Base-by-base conservation (phyloP, 2,888 invertebrate genomes). In the Leptinotarsa rubiginosa region DNA sequence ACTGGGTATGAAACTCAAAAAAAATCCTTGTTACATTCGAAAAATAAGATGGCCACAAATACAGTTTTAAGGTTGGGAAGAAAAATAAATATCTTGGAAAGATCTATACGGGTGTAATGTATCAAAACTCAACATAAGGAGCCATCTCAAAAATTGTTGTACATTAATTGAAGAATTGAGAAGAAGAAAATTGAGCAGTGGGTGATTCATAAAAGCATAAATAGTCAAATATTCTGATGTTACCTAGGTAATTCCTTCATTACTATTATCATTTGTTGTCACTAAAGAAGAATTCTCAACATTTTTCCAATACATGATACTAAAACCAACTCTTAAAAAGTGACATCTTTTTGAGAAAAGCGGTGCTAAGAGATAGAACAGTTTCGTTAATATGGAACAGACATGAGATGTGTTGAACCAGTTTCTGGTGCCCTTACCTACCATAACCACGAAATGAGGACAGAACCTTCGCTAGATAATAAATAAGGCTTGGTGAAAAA, bases 401-500 rank as follows among this genome's bases (percentile, higher is more conserved):
- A 16, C n/a, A 31, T 62, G 62, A 68, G 12, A 67, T 52, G 50
- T 52, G 50, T 13, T 47, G 41, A 16, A 67, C 49, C 18, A 62
- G 47, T 31, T 69, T 66, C 70, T 70, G 74, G 70, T 70, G 69
- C 62, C 65, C 70, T 67, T 62, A 73, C 73, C 75, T 70, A 75
- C 75, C 69, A 70, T 65, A 73, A 73, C 69, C 69, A 70, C 66
- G 47, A 74, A 74, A 75, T 70, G 74, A 71, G 75, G 67, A 73
- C 72, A 75, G 77, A 79, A 82, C 83, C 83, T 84, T 84, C 85
- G 85, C 85, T 85, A 85, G 85, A 84, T 80, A 75, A 82, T 82
- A 81, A 84, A 84, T 81, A 81, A 80, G 80, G 80, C 78, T 79
- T 80, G 80, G 79, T 79, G 79, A 78, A 79, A 73, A 77, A 74